Conservation (phyloP, 2,113 vertebrate species). For the Diadophis punctatus region DNA sequence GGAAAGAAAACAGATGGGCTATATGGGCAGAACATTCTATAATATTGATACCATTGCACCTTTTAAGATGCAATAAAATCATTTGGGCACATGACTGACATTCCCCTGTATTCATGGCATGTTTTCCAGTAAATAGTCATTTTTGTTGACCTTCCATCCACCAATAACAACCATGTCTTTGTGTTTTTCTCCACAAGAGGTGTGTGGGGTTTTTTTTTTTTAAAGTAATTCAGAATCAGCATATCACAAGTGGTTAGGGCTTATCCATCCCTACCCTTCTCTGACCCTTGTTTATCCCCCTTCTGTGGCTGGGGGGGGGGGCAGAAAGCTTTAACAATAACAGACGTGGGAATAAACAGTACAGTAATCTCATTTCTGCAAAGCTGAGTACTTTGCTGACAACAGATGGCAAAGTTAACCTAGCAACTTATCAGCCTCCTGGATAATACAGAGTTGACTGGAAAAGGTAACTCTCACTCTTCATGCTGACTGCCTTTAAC, state of each 20-base stretch:
- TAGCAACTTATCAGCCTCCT: background rate
- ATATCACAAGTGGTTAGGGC: background rate
- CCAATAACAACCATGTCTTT: background rate
- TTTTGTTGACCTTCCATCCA: background rate
- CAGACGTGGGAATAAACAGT: background rate
- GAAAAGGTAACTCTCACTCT: background rate
- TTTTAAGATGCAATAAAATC: background rate
- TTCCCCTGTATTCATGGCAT: background rate
- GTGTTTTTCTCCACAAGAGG: background rate
- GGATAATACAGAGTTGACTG: background rate
- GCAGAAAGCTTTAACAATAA: background rate
- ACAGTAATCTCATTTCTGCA: background rate
- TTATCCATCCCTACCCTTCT: background rate
- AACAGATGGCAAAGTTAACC: background rate
- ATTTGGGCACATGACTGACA: background rate
- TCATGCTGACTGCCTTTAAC: background rate
- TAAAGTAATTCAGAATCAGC: background rate
- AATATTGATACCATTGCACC: background rate
- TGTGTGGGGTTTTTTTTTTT: background rate
- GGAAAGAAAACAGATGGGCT: background rate
- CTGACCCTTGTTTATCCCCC: background rate
- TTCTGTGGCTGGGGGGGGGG: background rate
- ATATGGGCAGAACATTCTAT: background rate
- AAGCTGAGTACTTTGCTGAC: background rate
- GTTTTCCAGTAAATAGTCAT: background rate